Percentiles rank a stretch among this genome's conserved stretches.
These are phyloP conservation scores for Stomatorhinus ivindoensis DNA, from an alignment of 2,113 vertebrate species.

Conservation along the genomic window DNA sequence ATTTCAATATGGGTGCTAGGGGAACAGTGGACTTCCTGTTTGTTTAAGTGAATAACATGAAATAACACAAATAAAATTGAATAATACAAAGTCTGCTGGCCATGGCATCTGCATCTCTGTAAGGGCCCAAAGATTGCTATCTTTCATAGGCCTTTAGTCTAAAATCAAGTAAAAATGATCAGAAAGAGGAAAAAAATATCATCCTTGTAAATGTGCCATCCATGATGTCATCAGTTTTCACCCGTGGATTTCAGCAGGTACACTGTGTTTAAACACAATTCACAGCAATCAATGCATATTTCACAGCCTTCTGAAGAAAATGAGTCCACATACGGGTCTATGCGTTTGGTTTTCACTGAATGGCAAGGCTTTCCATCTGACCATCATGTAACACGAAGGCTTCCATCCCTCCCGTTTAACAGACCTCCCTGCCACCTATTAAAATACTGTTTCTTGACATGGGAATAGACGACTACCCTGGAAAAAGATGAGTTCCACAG, in stretches of 20 bases:
- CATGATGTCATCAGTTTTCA: too few relatives aligned
- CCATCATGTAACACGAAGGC: not conserved
- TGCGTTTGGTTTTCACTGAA: not conserved
- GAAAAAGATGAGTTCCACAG: not conserved
- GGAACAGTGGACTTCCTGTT: too few relatives aligned
- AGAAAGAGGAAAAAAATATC: too few relatives aligned
- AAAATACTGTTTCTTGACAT: not conserved
- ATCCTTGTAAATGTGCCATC: too few relatives aligned
- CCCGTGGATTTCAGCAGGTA: not conserved
- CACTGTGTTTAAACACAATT: not conserved
- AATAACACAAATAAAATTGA: too few relatives aligned
- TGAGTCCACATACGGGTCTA: not conserved
- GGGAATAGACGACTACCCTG: not conserved
- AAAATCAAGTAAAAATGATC: too few relatives aligned
- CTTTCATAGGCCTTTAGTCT: too few relatives aligned
- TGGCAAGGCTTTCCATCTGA: not conserved
- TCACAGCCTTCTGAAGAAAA: not conserved
- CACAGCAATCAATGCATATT: not conserved
- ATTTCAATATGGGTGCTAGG: too few relatives aligned
- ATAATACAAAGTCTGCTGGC: too few relatives aligned
- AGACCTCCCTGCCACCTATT: not conserved
- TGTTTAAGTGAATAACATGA: too few relatives aligned
- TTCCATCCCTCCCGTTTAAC: not conserved
- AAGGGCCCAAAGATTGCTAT: too few relatives aligned
- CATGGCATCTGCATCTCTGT: too few relatives aligned